These are phyloP conservation scores for Chloroclystis v-ata DNA, from an alignment of 2,888 invertebrate genomes.

Conservation along the genomic window DNA sequence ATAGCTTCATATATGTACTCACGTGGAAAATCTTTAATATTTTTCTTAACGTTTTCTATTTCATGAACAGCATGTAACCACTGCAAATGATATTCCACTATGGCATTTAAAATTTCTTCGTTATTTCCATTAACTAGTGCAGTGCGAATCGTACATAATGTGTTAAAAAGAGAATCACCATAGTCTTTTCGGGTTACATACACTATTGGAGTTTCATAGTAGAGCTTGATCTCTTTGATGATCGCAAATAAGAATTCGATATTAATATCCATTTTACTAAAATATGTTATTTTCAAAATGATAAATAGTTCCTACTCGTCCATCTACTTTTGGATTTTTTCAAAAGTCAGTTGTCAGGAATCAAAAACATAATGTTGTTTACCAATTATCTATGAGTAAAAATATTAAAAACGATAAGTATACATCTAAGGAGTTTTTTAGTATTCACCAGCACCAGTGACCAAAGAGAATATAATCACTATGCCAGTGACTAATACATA, in stretches of 20 bases:
- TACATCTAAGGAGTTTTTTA: no score
- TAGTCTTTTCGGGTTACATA: constrained; percentile 60
- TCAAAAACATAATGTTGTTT: no score
- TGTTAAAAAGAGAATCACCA: constrained; percentile 54
- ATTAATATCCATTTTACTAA: constrained; percentile 7
- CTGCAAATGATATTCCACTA: constrained; percentile 62
- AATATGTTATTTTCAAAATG: background rate
- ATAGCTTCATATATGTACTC: constrained; percentile 53
- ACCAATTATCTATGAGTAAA: no score
- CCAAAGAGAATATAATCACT: background rate
- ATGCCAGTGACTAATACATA: no score
- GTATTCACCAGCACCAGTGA: no score
- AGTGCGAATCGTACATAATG: constrained; percentile 49
- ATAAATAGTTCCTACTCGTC: no score
- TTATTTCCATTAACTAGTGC: constrained; percentile 41
- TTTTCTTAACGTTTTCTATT: constrained; percentile 49
- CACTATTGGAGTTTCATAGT: constrained; percentile 62
- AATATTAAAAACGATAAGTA: no score
- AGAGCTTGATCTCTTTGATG: constrained; percentile 56
- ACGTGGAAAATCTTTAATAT: constrained; percentile 36
- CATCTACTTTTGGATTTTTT: no score
- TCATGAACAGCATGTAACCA: constrained; percentile 62
- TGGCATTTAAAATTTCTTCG: constrained; percentile 43
- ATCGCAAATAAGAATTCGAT: constrained; percentile 55
- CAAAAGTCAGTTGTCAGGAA: no score